Evolutionary conservation across 2,888 invertebrate species (phyloP), one percentile per base, ranked within the genome.

Genomic region (Chymomyza amoena): DNA sequence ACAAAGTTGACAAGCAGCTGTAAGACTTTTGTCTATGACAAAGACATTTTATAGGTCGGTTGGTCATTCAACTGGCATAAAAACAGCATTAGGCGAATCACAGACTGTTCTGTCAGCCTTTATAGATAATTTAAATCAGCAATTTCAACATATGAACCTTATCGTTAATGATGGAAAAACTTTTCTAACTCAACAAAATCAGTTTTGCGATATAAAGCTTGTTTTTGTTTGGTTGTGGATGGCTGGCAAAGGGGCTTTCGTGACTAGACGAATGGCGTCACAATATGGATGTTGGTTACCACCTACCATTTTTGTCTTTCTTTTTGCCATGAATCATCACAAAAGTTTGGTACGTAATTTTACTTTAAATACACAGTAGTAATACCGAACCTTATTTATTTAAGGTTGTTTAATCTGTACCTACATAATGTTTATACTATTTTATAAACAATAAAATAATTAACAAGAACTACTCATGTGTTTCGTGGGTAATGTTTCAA

Each of bases 261-360:
- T 63, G 57, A 61, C 51, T 45, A 20, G 56, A 39, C 15, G 61
- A 25, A 39, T 62, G 59, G 61, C 62, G 32, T 64, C 57, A 52
- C 45, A 62, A 16, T 69, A 39, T 39, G 62, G n/a, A 39, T 64
- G 61, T 25, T 25, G 25, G 25, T 25, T 25, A 25, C 70, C 70
- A 60, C 64, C 63, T 54, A 52, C 18, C 50, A 54, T 50, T 20
- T 20, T 62, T 60, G 52, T 32, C 15, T 61, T 73, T 61, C 50
- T 61, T 45, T 64, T 45, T n/a, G 50, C 18, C 39, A 73, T 74
- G 74, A 74, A 67, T 74, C 75, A 74, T 75, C 75, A 25, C 6
- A 36, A 15, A 18, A 45, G 13, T 45, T 32, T 10, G 1, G 13
- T 45, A 13, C 39, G 2, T 45, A 0, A 45, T 45, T 45, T 45